These are phyloP conservation scores for Hestina assimilis DNA, from an alignment of 1,140 invertebrate genomes.

Conservation along the genomic window DNA sequence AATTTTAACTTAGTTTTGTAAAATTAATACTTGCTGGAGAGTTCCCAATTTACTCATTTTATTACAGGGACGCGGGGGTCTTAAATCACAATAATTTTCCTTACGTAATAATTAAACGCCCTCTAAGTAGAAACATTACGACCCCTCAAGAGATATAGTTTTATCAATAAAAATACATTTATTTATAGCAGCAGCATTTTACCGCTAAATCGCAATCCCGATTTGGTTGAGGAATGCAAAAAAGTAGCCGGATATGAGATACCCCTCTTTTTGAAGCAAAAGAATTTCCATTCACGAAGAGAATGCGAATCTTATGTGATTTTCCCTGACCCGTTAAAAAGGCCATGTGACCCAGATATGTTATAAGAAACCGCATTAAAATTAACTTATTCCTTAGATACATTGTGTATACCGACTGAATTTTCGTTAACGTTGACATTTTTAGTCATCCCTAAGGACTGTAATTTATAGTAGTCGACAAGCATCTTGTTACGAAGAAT, in stretches of 20 bases:
- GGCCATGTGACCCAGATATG: slow-evolving; percentile 13
- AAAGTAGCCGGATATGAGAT: not conserved
- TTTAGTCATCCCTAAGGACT: slow-evolving; percentile 20
- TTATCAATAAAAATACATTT: no score
- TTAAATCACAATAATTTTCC: no score
- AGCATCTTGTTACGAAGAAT: slow-evolving; percentile 9
- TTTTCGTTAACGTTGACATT: slow-evolving; percentile 10
- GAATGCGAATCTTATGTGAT: slow-evolving; percentile 4
- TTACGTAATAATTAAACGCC: no score
- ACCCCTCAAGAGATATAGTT: no score
- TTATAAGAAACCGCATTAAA: slow-evolving; percentile 21
- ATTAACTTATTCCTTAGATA: slow-evolving; percentile 17
- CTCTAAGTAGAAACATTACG: no score
- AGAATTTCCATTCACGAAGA: not conserved
- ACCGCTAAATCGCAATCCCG: no score
- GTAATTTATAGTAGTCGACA: slow-evolving; percentile 15
- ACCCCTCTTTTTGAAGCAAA: not conserved
- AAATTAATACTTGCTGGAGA: no score
- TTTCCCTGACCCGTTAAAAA: slow-evolving; percentile 18
- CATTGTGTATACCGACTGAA: slow-evolving; percentile 7
- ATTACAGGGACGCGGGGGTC: no score
- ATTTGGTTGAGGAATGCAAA: not conserved
- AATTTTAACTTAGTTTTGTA: no score
- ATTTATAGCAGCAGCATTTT: no score
- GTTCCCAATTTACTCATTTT: no score